Evolutionary conservation across 64 coral and sea anemone species (phyloP), one percentile per base, ranked within the genome.

Genomic region (Porites australiensis): DNA sequence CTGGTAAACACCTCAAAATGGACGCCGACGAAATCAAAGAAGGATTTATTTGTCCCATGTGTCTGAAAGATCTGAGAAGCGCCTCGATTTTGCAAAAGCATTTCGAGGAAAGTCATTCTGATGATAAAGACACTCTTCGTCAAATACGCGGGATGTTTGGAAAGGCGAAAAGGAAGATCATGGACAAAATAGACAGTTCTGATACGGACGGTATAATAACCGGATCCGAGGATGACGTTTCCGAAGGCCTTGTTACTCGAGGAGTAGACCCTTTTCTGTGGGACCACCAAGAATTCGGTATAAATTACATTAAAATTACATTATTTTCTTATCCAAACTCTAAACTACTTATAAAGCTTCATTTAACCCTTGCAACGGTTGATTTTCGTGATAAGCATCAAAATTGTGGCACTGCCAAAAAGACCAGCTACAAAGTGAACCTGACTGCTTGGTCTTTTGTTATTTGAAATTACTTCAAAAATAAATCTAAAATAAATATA

Each of bases 141-240:
- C 96, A 95, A 58, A 64, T 98, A 9, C 93, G 93, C 13, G 96
- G 93, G 88, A 92, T 95, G 89, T 98, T 98, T 69, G 89, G 90
- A 15, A 98, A 95, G 70, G 93, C 96, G n/a, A 98, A 98, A 72
- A 81, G 89, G 53, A 98, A 98, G 75, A 98, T 98, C 72, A 68
- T 95, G 45, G 74, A 92, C 58, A 98, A 98, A 89, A 64, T 79
- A 2, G 96, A 98, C 59, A 88, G 55, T 16, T 72, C 59, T 23
- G 89, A 92, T 19, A 18, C 64, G 13, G 89, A 95, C 79, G 64
- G 48, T 4, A 79, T 50, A 18, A 70, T 20, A 13, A 48, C 16
- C 79, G 79, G 37, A 21, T 7, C 57, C 5, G 16, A 43, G 16
- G 72, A 92, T 44, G 93, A 45, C 53, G 86, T 73, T 55, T 64